Base-by-base conservation (phyloP, 92 coral and sea anemone species). In the Umimayanthus chanpuru region DNA sequence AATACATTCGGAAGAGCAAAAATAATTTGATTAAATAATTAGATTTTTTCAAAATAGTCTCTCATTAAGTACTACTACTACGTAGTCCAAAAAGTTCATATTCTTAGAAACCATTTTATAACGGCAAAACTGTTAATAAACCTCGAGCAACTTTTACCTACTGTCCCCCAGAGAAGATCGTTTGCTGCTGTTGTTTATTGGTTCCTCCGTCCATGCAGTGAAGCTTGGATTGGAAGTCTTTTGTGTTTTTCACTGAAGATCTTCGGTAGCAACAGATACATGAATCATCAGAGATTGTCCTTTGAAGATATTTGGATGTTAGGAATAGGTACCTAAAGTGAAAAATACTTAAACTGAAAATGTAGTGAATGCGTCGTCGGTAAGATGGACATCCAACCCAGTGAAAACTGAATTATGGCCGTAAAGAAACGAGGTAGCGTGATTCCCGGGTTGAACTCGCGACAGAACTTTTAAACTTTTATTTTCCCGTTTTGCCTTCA, bases 341-440 rank as follows among this genome's bases (percentile, higher is more conserved):
- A 73, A 28, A 66, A n/a, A 66, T 4, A 28, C 1, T 39, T 38
- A 21, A 39, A 36, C 16, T 55, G 28, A 70, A 41, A 25, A 83
- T 49, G 87, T 67, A 40, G 66, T 83, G 14, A 23, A 28, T 26
- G n/a, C 5, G 76, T 70, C 32, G 10, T 66, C 86, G 76, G 4
- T 43, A 47, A 16, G 20, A 53, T 53, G 58, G 18, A 53, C 18
- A 53, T 53, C 58, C 58, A 53, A 53, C 58, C 58, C 11, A 3
- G 58, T 53, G 18, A 53, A 23, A 83, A 81, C 29, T 76, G 71
- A 79, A 88, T 43, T 85, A 95, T 95, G 98, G 98, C 94, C 85
- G 91, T 95, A 84, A 95, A 95, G 88, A 95, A 95, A 81, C 90
- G 96, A 76, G 98, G 98, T 95, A 76, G 82, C 38, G 74, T 78